Percentiles rank a stretch among this genome's conserved stretches.
phyloP scores from a whole-genome alignment of 2,797 vertebrate species.

The Ceryle rudis region DNA sequence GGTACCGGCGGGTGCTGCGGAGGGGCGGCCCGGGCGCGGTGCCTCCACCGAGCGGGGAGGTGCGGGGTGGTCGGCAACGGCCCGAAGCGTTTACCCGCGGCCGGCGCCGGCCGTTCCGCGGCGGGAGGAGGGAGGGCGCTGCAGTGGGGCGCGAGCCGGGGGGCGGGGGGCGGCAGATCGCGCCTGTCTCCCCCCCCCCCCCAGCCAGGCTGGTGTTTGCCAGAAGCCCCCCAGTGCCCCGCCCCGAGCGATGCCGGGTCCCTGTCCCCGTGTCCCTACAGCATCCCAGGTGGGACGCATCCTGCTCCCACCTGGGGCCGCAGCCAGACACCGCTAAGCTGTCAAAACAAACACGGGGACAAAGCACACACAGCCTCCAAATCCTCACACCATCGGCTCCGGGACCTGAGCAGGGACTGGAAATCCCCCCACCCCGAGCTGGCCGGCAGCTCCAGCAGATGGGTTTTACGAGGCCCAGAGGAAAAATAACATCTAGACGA shows the following conservation, averaged over 20 bases:
- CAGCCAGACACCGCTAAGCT: neutral
- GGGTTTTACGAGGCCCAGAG: constrained; percentile 5
- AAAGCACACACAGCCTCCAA: neutral
- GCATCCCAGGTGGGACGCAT: neutral
- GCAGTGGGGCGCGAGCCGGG: neutral
- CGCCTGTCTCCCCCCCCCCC: neutral
- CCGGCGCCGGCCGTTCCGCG: neutral
- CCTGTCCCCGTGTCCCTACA: neutral
- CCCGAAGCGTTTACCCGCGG: neutral
- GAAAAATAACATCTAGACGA: neutral
- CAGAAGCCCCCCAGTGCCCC: neutral
- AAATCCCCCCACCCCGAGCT: neutral
- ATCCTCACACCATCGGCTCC: neutral
- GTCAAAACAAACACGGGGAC: neutral
- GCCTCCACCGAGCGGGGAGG: neutral
- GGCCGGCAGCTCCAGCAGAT: constrained; percentile 36
- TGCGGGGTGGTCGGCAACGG: neutral
- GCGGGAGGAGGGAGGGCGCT: constrained; percentile 12
- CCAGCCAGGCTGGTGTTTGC: accelerated
- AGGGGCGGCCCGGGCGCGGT: neutral
- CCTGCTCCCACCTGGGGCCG: neutral
- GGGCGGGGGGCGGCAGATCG: neutral
- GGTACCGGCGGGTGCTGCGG: neutral
- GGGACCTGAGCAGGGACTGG: neutral
- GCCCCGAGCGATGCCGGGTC: neutral